Base-by-base conservation (phyloP, 2,797 vertebrate species). In the Cyclura pinguis region DNA sequence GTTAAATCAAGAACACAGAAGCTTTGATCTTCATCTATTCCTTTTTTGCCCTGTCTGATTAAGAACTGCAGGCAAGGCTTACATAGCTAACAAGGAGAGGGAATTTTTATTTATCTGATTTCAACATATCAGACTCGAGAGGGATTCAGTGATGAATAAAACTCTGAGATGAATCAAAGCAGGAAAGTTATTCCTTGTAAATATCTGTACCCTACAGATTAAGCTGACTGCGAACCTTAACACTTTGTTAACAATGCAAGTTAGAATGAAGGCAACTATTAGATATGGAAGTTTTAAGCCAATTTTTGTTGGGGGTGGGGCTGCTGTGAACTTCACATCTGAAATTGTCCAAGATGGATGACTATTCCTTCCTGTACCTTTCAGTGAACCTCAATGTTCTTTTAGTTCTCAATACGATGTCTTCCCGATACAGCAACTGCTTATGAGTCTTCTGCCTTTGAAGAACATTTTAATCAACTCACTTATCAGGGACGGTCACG, bases 91-190 rank as follows among this genome's bases (percentile, higher is more conserved):
- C 77, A 94, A 90, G 89, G 80, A 95, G 82, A 93, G 76, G 93
- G 83, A 88, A 67, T 89, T 95, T 94, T 84, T 96, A 95, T 95
- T 95, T 96, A 96, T 96, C 94, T 86, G 92, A 96, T 96, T 94
- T 94, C 88, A 93, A 84, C 86, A 92, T 88, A 91, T 91, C 93
- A 93, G 93, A 86, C 93, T 94, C 95, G 72, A 94, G 94, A 95
- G 94, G 88, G 95, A 95, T 94, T 94, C 84, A 93, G 94, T 94
- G 96, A 95, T 85, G 89, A 94, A 93, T 95, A 92, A 95, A 95
- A 57, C 80, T 87, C 89, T 86, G 94, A 90, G 90, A 93, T 96
- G 94, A 94, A 94, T 94, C 94, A 94, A 94, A 90, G 89, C 92
- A 94, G 91, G 85, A 93, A 95, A 89, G 89, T 72, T 89, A 73